These are phyloP conservation scores for Bradynema listronoti DNA, from an alignment of 1,140 invertebrate species.

Conservation along the genomic window DNA sequence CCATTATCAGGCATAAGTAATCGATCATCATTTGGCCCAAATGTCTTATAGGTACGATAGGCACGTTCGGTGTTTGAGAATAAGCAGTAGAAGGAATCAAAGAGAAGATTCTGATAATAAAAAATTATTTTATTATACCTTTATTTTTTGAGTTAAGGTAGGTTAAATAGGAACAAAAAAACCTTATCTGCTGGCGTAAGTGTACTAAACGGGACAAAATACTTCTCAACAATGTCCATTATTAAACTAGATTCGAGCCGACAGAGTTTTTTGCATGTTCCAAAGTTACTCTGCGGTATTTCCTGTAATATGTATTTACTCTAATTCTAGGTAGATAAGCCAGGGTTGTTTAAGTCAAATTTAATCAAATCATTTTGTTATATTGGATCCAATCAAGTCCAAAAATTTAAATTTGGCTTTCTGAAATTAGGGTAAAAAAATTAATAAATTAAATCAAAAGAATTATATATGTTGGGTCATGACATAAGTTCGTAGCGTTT, in stretches of 20 bases:
- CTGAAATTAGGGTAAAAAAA: no score
- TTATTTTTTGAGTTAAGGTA: conserved; percentile 7
- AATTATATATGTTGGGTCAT: no score
- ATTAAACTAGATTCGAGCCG: conserved; percentile 42
- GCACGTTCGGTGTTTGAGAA: conserved; percentile 45
- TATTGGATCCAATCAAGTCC: no score
- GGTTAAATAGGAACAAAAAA: no score
- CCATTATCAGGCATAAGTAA: conserved; percentile 39
- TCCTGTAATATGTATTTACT: conserved; percentile 19
- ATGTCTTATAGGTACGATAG: conserved; percentile 40
- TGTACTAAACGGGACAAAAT: conserved; percentile 32
- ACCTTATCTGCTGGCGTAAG: conserved; percentile 32
- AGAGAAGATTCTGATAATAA: conserved; percentile 26
- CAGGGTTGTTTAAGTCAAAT: no score
- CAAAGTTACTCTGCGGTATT: conserved; percentile 41
- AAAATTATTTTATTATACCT: neutral
- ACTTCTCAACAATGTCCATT: conserved; percentile 47
- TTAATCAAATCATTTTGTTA: no score
- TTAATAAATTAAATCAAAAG: no score
- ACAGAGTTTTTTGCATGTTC: conserved; percentile 42
- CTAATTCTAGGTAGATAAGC: no score
- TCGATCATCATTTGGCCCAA: conserved; percentile 30
- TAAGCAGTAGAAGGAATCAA: conserved; percentile 39
- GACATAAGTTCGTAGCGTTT: no score
- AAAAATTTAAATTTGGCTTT: no score